Evolutionary conservation across 37 sponge, comb jelly and placozoan genomes (phyloP).

Genomic region (Beroe ovata): DNA sequence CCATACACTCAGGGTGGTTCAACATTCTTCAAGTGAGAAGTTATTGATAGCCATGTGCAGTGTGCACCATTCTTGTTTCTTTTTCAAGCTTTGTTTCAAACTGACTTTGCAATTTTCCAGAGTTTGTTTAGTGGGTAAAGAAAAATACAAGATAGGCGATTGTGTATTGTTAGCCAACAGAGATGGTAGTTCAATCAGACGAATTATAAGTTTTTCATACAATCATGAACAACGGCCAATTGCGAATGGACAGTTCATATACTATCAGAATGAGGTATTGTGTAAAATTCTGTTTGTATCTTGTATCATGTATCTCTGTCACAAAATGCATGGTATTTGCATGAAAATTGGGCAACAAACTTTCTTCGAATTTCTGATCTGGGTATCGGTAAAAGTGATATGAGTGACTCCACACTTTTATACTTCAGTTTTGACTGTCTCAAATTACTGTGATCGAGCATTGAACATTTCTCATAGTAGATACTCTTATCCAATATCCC

Average conservation of each 20-base stretch:
- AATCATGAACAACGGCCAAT: slow-evolving; percentile 44
- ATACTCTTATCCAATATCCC: not conserved
- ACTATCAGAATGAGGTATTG: slow-evolving; percentile 44
- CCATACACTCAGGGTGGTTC: slow-evolving; percentile 1
- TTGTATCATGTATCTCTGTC: too few species aligned
- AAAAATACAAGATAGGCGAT: slow-evolving; percentile 47
- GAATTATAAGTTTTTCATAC: slow-evolving; percentile 37
- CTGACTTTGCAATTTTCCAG: not conserved
- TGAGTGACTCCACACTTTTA: too few species aligned
- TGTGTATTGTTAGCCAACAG: slow-evolving; percentile 17
- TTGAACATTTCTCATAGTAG: too few species aligned
- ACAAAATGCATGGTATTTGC: too few species aligned
- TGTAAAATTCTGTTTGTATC: not conserved
- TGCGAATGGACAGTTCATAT: slow-evolving; percentile 25
- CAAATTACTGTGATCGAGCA: too few species aligned
- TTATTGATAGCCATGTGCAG: too few species aligned
- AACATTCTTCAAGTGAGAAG: slow-evolving; percentile 41
- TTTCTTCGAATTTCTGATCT: too few species aligned
- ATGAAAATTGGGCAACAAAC: too few species aligned
- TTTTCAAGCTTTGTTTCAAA: too few species aligned
- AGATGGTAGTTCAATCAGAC: slow-evolving; percentile 41
- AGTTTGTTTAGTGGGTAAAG: slow-evolving; percentile 25
- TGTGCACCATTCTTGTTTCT: too few species aligned
- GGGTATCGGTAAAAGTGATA: too few species aligned
- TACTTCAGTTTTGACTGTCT: too few species aligned